A percentile compares a stretch with the other conserved stretches of the same genome.
These are phyloP conservation scores for Catostylus mosaicus DNA, from an alignment of 30 jellyfish, hydroid and myxozoan genomes.

Conservation along the genomic window DNA sequence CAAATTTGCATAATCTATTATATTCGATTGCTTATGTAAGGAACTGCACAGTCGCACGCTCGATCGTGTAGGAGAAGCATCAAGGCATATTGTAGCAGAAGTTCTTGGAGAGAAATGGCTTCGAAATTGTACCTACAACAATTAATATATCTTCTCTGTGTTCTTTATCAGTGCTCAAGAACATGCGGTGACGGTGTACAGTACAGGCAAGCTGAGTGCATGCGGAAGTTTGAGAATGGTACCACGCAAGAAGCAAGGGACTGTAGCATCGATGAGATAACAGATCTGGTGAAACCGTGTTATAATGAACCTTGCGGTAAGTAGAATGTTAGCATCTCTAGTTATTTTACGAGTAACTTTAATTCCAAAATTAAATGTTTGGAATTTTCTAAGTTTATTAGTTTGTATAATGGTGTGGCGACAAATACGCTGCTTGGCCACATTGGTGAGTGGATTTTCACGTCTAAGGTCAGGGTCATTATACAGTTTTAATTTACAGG, in stretches of 20 bases:
- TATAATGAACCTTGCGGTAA: slow-evolving; percentile 68
- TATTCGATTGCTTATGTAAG: neutral
- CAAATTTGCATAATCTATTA: slow-evolving; percentile 25
- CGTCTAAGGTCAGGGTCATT: no score
- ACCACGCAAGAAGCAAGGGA: slow-evolving; percentile 24
- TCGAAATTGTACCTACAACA: neutral
- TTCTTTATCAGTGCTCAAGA: slow-evolving; percentile 74
- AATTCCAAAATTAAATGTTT: no score
- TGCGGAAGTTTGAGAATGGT: slow-evolving; percentile 52
- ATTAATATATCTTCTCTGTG: neutral
- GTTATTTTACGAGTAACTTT: no score
- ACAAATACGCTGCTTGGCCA: no score
- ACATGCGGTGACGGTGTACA: slow-evolving; percentile 75
- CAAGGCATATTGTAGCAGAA: neutral
- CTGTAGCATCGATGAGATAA: slow-evolving; percentile 41
- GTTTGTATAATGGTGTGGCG: no score
- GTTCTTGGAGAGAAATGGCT: neutral
- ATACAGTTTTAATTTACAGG: no score
- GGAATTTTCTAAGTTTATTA: no score
- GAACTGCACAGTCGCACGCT: slow-evolving; percentile 7
- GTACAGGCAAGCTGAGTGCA: slow-evolving; percentile 55
- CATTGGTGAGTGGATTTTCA: slow-evolving; percentile 1
- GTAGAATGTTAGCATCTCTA: neutral
- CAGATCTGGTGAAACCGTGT: slow-evolving; percentile 42
- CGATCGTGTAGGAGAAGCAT: neutral